A percentile compares a stretch with the other conserved stretches of the same genome.
phyloP scores from a whole-genome alignment of 2,888 invertebrate genomes.

The Drosophila colorata region DNA sequence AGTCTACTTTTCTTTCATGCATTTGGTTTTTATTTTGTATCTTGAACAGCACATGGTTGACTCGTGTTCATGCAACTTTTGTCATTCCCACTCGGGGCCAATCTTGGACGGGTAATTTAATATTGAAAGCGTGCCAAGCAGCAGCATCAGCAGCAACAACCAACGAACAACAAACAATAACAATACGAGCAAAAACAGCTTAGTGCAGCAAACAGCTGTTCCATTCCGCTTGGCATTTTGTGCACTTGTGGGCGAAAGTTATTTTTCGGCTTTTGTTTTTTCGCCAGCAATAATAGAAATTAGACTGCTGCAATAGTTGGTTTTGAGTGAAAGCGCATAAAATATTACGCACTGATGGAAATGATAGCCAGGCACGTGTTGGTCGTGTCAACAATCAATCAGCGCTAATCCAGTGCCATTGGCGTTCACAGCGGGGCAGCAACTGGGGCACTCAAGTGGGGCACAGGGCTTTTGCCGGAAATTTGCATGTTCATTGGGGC shows the following conservation, averaged over 20 bases:
- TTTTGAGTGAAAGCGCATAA: conserved; percentile 62
- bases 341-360: conserved; percentile 60
- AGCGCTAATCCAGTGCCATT: conserved; percentile 12
- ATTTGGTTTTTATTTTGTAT: conserved; percentile 37
- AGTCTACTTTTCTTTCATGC: background rate
- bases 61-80: conserved; percentile 52
- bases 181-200: conserved; percentile 14
- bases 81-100: conserved; percentile 59
- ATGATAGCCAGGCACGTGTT: conserved; percentile 40
- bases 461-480: conserved; percentile 36
- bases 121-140: conserved; percentile 78
- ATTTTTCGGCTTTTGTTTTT: conserved; percentile 50
- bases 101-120: conserved; percentile 69
- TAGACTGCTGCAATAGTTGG: conserved; percentile 42
- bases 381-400: conserved; percentile 53
- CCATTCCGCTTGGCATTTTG: conserved; percentile 72
- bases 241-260: conserved; percentile 75
- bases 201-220: conserved; percentile 67
- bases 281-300: conserved; percentile 52
- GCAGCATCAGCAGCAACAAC: conserved; percentile 12
- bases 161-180: conserved; percentile 25
- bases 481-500: conserved; percentile 58
- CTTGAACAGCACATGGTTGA: conserved; percentile 29
- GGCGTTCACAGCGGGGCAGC: conserved; percentile 8
- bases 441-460: background rate